Conservation (phyloP, 2,113 vertebrate genomes). For the Malurus cyaneus region DNA sequence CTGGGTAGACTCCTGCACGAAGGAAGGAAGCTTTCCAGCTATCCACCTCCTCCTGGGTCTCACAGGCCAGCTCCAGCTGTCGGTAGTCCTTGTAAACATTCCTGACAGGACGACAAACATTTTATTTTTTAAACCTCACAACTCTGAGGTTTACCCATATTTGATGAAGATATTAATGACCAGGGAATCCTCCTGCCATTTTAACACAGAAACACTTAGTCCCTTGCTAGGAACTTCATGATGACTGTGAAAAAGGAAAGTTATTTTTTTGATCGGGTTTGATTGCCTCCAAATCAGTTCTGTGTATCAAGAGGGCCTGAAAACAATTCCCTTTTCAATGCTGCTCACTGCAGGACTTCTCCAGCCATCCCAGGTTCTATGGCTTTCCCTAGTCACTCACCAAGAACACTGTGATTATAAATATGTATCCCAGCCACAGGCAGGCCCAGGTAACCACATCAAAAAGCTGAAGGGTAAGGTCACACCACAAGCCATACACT, state of each 20-base stretch:
- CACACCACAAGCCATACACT: background rate
- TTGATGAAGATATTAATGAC: background rate
- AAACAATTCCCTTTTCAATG: background rate
- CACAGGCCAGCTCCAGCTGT: conserved; percentile 97
- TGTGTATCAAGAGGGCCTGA: background rate
- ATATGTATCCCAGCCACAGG: background rate
- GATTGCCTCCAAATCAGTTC: background rate
- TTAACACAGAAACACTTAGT: background rate
- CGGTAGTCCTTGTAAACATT: conserved; percentile 99
- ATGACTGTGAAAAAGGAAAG: background rate
- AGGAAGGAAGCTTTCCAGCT: conserved; percentile 99
- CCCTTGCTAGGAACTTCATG: background rate
- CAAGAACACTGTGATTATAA: background rate
- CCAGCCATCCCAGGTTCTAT: background rate
- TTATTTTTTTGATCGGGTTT: background rate
- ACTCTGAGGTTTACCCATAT: background rate
- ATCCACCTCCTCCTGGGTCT: conserved; percentile 97
- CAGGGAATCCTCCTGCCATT: background rate
- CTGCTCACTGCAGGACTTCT: background rate
- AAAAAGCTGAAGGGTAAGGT: background rate
- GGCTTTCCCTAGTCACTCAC: background rate
- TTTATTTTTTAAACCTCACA: background rate
- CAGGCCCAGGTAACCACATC: background rate
- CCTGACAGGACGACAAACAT: conserved; percentile 66
- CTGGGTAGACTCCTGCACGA: conserved; percentile 95